Evolutionary conservation across 2,888 invertebrate genomes (phyloP).

Genomic region (Stenodema calcarata): DNA sequence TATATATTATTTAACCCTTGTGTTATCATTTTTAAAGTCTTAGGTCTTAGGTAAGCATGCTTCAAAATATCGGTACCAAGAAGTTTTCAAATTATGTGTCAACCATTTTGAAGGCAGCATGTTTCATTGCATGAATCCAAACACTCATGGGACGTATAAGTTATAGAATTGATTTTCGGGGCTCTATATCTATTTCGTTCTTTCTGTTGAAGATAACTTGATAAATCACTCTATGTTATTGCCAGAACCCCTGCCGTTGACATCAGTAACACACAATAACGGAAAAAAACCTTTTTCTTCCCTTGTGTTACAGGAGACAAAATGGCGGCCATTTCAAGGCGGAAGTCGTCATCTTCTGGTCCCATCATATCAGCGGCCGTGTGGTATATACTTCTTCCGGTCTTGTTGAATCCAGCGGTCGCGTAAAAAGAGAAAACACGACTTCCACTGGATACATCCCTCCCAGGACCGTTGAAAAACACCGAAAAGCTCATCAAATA

Average conservation of each 20-base stretch:
- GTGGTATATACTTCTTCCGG: constrained; percentile 60
- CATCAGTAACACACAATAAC: not conserved
- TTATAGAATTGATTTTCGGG: not conserved
- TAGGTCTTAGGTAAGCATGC: no score
- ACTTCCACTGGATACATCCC: not conserved
- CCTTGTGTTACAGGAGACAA: constrained; percentile 75
- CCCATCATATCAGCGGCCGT: constrained; percentile 59
- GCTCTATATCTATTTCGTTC: not conserved
- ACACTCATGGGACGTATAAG: not conserved
- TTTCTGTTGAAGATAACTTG: not conserved
- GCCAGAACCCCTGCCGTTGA: not conserved
- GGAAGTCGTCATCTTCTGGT: constrained; percentile 67
- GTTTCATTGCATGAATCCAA: no score
- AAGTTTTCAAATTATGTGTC: no score
- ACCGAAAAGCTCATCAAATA: not conserved
- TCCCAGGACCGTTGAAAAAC: not conserved
- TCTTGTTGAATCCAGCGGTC: constrained; percentile 53
- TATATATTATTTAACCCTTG: no score
- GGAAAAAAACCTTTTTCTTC: not conserved
- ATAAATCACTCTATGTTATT: not conserved
- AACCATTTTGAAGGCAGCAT: no score
- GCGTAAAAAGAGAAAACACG: constrained; percentile 27
- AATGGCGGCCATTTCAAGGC: constrained; percentile 86
- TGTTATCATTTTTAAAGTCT: no score
- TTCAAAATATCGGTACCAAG: no score